Base-by-base conservation (phyloP, 1,140 invertebrate species). In the Micrasema longulum region DNA sequence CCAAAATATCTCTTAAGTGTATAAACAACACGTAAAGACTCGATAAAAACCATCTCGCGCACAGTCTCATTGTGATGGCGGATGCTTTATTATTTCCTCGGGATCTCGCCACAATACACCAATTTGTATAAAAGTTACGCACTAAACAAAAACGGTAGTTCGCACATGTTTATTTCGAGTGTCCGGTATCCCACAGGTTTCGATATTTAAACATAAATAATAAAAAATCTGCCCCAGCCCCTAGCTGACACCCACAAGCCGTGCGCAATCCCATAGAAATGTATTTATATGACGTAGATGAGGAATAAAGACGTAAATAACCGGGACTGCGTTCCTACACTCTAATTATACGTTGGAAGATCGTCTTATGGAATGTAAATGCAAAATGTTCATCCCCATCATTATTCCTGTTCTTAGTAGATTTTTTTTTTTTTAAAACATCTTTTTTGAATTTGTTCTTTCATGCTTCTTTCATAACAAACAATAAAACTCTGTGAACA, bases 191-290 rank as follows among this genome's bases (percentile, higher is more conserved):
- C 10, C 57, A 26, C 68, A 63, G 18, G n/a, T 47, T 60, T 48
- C 22, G 26, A 35, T 69, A 69, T 69, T 47, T 62, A 69, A 52
- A 69, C 67, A 48, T 60, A 69, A 69, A 69, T 69, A 69, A 69
- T 23, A 55, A 60, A 69, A 66, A 53, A 41, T 31, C 48, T 26
- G 67, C 67, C 55, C 53, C 67, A 47, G 55, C 41, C 31, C 41
- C 50, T 62, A 48, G 57, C 35, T 70, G 68, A 70, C 68, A 70
- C 68, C 68, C 68, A 70, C 68, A 70, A 70, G 68, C 68, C 68
- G 68, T 63, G 57, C 68, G 45, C 48, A 53, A 70, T 70, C 26
- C 57, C 68, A 70, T 63, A 70, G 68, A 70, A 70, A 52, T 43
- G 18, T 70, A 70, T 70, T 70, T 70, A 70, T 57, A 70, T 70